Base-by-base conservation (phyloP, 2,888 invertebrate genomes). In the Dolomedes plantarius region DNA sequence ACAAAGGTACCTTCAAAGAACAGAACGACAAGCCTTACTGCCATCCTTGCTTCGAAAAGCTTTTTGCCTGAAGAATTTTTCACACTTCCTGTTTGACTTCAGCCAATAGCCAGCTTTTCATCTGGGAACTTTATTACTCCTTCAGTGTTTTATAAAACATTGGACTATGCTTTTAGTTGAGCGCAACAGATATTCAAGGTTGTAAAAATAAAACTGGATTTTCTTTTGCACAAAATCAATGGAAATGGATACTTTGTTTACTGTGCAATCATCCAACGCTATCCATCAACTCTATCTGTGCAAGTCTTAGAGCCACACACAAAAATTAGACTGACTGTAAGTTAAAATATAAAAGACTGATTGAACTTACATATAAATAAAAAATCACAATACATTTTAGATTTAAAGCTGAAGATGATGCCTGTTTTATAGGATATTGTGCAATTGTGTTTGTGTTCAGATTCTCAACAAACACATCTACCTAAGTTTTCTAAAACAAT, bases 1-100 rank as follows among this genome's bases (percentile, higher is more conserved):
- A 98, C 92, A 99, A 99, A 91, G 99, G 99, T 90, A 99, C 99
- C 0, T 99, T 99, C 92, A 99, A 99, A 92, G 99, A 99, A 92
- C 98, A 98, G 91, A 98, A 98, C 91, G 97, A 98, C 90, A 98
- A 98, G 91, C 99, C 99, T 0, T 99, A 99, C 92, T 99, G 99
- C 92, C 99, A 99, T 91, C 94, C 94, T 87, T 99, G 99, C 92
- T 99, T 99, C 91, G 98, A 98, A 89, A 98, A 98, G 91, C 94
- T 99, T 50, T 99, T 98, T 67, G 87, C 86, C 41, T 86, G 69
- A 83, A 78, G 67, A 56, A 13, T 36, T 36, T 32, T n/a, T 11
- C 13, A 6, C 16, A 16, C 64, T 69, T 81, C 46, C 56, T 81
- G 50, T 50, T 80, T 31, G 69, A 29, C 62, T 39, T 71, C 72